Conservation (phyloP, 2,113 vertebrate genomes). For the Sinosuthora webbiana region DNA sequence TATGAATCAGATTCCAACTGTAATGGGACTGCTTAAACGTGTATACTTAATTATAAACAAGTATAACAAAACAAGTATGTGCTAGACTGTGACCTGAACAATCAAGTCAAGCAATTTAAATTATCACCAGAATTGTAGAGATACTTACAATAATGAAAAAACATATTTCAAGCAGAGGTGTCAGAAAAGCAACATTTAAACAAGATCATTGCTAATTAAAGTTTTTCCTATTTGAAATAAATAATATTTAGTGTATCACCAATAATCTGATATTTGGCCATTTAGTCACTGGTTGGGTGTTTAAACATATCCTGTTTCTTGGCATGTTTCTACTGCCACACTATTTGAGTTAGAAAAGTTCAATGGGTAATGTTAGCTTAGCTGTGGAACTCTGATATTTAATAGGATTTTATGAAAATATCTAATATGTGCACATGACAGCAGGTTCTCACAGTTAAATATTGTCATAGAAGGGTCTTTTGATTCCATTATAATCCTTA, state of each 20-base stretch:
- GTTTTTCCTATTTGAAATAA: not conserved
- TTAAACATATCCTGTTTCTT: not conserved
- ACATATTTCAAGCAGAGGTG: not conserved
- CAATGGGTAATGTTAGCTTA: slow-evolving; percentile 31
- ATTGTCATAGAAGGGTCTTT: slow-evolving; percentile 38
- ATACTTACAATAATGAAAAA: slow-evolving; percentile 6
- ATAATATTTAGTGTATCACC: not conserved
- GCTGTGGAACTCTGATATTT: slow-evolving; percentile 53
- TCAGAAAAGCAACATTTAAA: not conserved
- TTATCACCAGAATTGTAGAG: not conserved
- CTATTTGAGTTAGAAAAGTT: slow-evolving; percentile 51
- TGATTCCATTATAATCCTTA: slow-evolving; percentile 34
- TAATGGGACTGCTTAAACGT: slow-evolving; percentile 21
- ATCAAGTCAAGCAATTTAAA: slow-evolving; percentile 28
- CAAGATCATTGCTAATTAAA: not conserved
- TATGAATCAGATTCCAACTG: slow-evolving; percentile 19
- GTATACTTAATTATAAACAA: slow-evolving; percentile 32
- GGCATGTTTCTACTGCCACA: not conserved
- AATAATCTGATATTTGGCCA: not conserved
- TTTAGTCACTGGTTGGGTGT: not conserved
- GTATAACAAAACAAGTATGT: slow-evolving; percentile 12
- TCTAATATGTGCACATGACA: not conserved
- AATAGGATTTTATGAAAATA: slow-evolving; percentile 49
- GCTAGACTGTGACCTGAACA: slow-evolving; percentile 16
- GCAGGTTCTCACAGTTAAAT: slow-evolving; percentile 32